Conservation (phyloP, 1,140 invertebrate species). For the Brachionus sp. region DNA sequence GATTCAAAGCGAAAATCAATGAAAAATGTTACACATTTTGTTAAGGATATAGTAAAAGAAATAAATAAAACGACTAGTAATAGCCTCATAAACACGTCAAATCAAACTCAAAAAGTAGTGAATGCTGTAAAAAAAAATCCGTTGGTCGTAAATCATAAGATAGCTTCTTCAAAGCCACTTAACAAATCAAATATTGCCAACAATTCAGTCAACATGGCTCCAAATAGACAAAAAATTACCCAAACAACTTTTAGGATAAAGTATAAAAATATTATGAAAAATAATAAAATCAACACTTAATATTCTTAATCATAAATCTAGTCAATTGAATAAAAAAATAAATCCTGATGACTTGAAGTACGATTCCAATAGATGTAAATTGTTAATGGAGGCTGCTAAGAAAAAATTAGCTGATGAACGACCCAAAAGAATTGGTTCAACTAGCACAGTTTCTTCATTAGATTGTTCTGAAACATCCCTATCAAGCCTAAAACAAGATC, state of each 20-base stretch:
- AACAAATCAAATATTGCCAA: neutral
- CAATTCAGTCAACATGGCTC: neutral
- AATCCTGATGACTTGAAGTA: slow-evolving; percentile 9
- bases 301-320: neutral
- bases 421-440: neutral
- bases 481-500: neutral
- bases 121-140: slow-evolving; percentile 11
- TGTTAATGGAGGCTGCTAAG: neutral
- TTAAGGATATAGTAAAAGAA: neutral
- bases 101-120: neutral
- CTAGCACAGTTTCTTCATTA: slow-evolving; percentile 9
- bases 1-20: slow-evolving; percentile 9
- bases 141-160: slow-evolving; percentile 9
- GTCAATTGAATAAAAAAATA: slow-evolving; percentile 8
- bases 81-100: neutral
- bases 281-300: neutral
- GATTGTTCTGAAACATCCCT: neutral
- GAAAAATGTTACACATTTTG: neutral
- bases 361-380: neutral
- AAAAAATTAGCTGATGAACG: neutral
- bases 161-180: neutral
- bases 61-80: neutral
- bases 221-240: neutral
- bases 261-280: neutral
- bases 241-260: neutral